Base-by-base conservation (phyloP, 2,113 vertebrate species). In the Lasiurus cinereus region DNA sequence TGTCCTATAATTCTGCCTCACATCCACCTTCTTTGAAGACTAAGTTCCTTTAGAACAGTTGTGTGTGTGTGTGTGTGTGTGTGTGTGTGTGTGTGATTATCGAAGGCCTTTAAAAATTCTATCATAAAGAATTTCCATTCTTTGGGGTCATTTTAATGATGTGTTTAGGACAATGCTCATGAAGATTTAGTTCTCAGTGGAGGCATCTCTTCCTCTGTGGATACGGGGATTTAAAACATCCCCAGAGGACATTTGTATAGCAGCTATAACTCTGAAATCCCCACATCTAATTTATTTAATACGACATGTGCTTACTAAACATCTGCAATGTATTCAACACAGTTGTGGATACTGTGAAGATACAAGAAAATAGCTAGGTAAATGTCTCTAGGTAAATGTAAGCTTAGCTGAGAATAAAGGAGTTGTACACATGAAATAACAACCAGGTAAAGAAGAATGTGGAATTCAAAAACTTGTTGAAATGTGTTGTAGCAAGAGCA, bases 181-280 rank as follows among this genome's bases (percentile, higher is more conserved):
- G n/a, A 94, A 80, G 24, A 89, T 87, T 95, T 87, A 80, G 46
- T 70, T 70, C 46, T 87, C 50, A 67, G 2, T 73, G 18, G 48
- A 70, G 15, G 8, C 70, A 69, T 1, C 69, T 84, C 9, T 93
- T 90, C 3, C 21, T 94, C 19, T 91, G 8, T 36, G 18, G 6
- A 18, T 64, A 54, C 10, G 2, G 1, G 50, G 7, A 69, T 52
- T 72, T 84, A 84, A 85, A 67, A 78, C 27, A 95, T 24, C 15
- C 4, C 43, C 54, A 72, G 2, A 79, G 15, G n/a, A 79, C 10
- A 83, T 56, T 64, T 31, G 39, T 66, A 48, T 36, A 80, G 43
- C 6, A 91, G 46, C 36, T 73, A 21, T 19, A 83, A 62, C 52
- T 83, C 36, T 48, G 22, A 93, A 95, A 95, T 88, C 46, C 1